Percentiles rank a stretch among this genome's conserved stretches.
These are phyloP conservation scores for Spheniscus humboldti DNA, from an alignment of 2,797 vertebrate genomes.

Conservation along the genomic window DNA sequence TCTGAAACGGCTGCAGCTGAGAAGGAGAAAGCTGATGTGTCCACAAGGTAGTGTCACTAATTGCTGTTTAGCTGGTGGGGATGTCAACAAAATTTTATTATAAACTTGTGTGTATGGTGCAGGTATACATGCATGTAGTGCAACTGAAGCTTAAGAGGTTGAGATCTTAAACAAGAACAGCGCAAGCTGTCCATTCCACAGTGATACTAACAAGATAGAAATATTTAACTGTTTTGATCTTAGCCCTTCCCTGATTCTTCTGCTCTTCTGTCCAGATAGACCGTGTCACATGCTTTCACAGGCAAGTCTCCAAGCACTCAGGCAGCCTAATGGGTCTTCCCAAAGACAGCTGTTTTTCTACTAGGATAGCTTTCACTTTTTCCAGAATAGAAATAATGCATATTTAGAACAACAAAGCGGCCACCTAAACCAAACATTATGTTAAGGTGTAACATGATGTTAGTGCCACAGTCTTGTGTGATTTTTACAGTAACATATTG, in stretches of 20 bases:
- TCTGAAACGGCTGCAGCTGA: neutral
- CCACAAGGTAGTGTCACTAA: neutral
- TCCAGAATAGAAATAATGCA: neutral
- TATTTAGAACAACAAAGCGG: neutral
- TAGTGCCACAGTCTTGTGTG: neutral
- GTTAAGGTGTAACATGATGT: neutral
- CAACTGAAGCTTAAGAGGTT: neutral
- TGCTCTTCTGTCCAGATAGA: neutral
- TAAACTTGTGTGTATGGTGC: neutral
- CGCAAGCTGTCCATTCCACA: neutral
- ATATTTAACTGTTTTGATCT: neutral
- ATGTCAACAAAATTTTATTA: neutral
- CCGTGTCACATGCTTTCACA: accelerated
- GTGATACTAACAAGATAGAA: neutral
- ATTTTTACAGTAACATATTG: neutral
- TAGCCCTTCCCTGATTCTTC: neutral
- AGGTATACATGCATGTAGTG: neutral
- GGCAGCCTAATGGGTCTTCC: neutral
- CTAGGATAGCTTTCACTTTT: neutral
- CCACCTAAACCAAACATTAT: neutral
- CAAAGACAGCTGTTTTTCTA: neutral
- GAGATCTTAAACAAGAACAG: neutral
- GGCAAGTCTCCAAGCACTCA: neutral
- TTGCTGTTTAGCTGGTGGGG: neutral
- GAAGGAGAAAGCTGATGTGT: neutral